Conservation (phyloP, 2,113 vertebrate species). For the Dissostichus mawsoni region DNA sequence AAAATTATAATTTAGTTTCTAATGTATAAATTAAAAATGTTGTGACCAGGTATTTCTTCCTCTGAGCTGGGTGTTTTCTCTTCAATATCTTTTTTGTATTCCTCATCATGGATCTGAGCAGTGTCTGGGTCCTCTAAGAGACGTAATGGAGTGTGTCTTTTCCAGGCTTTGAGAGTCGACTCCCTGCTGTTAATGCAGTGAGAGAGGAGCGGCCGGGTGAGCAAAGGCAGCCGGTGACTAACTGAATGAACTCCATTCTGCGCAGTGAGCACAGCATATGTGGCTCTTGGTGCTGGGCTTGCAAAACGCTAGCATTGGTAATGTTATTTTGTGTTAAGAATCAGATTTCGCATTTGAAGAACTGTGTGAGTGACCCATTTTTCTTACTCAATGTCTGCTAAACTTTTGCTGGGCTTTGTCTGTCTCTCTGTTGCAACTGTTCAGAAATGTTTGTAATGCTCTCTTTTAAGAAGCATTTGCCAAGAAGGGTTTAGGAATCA, state of each 20-base stretch:
- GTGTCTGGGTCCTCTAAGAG: constrained; percentile 60
- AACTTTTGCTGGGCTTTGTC: constrained; percentile 12
- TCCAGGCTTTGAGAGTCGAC: constrained; percentile 65
- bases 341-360: constrained; percentile 49
- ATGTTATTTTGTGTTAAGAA: constrained; percentile 57
- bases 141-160: constrained; percentile 76
- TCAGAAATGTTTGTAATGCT: constrained; percentile 7
- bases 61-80: constrained; percentile 10
- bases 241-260: constrained; percentile 69
- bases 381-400: constrained; percentile 2
- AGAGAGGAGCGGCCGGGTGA: constrained; percentile 50
- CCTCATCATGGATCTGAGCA: constrained; percentile 40
- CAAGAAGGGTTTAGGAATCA: neutral
- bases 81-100: constrained; percentile 7
- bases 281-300: constrained; percentile 49
- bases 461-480: neutral
- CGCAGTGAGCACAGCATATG: constrained; percentile 64
- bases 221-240: constrained; percentile 67
- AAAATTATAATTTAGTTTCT: neutral
- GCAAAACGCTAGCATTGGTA: constrained; percentile 42
- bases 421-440: constrained; percentile 11
- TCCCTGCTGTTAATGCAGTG: constrained; percentile 70
- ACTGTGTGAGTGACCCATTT: constrained; percentile 31
- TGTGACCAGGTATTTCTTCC: neutral
- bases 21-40: neutral